Evolutionary conservation across 1,140 invertebrate species (phyloP).

Genomic region (Drosophila yakuba): DNA sequence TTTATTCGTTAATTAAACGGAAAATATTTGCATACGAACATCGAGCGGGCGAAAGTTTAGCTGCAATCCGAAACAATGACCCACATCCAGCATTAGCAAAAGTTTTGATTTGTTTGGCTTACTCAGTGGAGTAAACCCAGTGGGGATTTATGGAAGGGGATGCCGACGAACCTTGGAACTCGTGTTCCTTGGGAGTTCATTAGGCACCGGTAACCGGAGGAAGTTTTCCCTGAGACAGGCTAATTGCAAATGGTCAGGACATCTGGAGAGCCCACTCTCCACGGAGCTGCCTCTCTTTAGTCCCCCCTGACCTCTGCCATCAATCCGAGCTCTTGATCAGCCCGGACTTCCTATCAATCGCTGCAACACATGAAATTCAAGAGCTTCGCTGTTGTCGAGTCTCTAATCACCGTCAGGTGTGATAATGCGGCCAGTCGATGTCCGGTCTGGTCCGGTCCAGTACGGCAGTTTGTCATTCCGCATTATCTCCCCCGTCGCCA

Average conservation of each 20-base stretch:
- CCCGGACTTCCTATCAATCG: conserved; percentile 52
- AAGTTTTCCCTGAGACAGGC: conserved; percentile 11
- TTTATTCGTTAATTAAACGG: conserved; percentile 80
- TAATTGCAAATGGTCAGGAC: conserved; percentile 26
- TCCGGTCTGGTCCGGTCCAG: neutral
- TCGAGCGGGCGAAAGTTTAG: conserved; percentile 41
- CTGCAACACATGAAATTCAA: conserved; percentile 47
- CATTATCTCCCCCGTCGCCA: conserved; percentile 25
- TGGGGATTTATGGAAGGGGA: neutral
- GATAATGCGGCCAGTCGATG: conserved; percentile 55
- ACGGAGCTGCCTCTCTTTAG: neutral
- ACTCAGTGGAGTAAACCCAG: neutral
- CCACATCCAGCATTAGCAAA: conserved; percentile 65
- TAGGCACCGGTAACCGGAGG: conserved; percentile 13
- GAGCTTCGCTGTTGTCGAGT: conserved; percentile 20
- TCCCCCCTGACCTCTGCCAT: conserved; percentile 29
- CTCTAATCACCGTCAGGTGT: conserved; percentile 71
- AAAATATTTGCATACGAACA: conserved; percentile 72
- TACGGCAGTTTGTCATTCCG: conserved; percentile 65
- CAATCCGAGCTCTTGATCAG: conserved; percentile 46
- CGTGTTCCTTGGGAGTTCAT: conserved; percentile 43
- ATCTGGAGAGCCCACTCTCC: neutral
- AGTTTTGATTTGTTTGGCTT: conserved; percentile 48
- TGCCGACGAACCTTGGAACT: conserved; percentile 5
- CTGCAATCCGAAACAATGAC: conserved; percentile 71